Conservation (phyloP, 2,797 vertebrate genomes). For the Anabas testudineus region DNA sequence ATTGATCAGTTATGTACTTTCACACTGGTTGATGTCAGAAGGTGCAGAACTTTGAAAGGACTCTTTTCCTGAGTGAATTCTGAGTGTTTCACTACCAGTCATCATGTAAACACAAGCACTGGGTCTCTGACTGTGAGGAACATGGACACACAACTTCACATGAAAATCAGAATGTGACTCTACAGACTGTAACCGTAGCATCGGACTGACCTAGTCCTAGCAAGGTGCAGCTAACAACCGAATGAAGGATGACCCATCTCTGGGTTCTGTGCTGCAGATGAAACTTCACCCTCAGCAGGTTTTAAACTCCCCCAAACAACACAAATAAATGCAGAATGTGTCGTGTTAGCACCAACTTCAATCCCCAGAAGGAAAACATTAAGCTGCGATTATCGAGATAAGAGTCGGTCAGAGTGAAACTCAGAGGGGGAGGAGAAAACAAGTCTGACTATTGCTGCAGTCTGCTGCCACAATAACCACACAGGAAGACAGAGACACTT, state of each 20-base stretch:
- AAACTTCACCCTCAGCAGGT: neutral
- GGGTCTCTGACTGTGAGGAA: too few species aligned
- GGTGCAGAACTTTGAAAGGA: too few species aligned
- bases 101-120: too few species aligned
- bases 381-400: constrained; percentile 27
- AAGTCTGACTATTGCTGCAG: accelerated
- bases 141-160: too few species aligned
- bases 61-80: too few species aligned
- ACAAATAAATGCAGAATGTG: neutral
- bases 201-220: too few species aligned
- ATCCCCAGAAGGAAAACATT: constrained; percentile 18
- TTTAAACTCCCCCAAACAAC: constrained; percentile 2
- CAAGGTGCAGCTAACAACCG: neutral
- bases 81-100: too few species aligned
- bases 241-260: neutral
- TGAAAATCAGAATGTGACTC: too few species aligned
- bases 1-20: too few species aligned
- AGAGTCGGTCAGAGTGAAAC: constrained; percentile 8
- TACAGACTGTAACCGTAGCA: too few species aligned
- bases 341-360: constrained; percentile 1
- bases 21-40: too few species aligned
- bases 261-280: neutral
- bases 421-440: neutral
- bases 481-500: neutral
- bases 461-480: constrained; percentile 3